A percentile compares a stretch with the other conserved stretches of the same genome.
These are phyloP conservation scores for Marisa cornuarietis DNA, from an alignment of 1,140 invertebrate genomes.

Conservation along the genomic window DNA sequence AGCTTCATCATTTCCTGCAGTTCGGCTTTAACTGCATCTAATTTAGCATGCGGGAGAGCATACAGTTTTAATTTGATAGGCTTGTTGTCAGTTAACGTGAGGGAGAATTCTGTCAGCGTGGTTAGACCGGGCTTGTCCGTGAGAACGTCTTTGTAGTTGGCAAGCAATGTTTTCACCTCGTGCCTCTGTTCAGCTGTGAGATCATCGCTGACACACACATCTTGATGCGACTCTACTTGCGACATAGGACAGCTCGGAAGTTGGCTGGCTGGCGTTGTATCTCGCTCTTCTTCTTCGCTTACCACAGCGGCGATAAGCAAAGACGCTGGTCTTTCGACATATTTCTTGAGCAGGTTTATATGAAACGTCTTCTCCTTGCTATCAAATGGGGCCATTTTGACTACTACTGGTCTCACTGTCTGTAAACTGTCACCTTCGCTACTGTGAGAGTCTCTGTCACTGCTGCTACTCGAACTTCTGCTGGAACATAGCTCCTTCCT, in stretches of 20 bases:
- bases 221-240: neutral
- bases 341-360: slow-evolving; percentile 6
- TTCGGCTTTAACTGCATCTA: slow-evolving; percentile 58
- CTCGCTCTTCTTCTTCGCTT: neutral
- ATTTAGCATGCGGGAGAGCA: slow-evolving; percentile 61
- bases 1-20: slow-evolving; percentile 55
- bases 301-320: neutral
- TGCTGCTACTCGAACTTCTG: too few species aligned
- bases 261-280: too few species aligned
- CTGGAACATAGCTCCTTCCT: too few species aligned
- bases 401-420: too few species aligned
- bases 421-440: too few species aligned
- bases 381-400: too few species aligned
- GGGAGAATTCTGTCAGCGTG: slow-evolving; percentile 26
- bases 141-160: neutral
- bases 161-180: neutral
- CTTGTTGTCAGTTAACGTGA: slow-evolving; percentile 15
- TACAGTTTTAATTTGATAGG: slow-evolving; percentile 35
- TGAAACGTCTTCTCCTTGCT: neutral
- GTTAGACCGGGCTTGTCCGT: slow-evolving; percentile 32
- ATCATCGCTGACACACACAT: neutral
- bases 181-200: neutral
- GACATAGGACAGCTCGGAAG: neutral
- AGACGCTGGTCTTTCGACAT: neutral
- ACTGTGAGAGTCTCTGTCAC: too few species aligned